Percentiles rank a stretch among this genome's conserved stretches.
Conservation (phyloP, 2,888 invertebrate species). For the Idaea aversata region DNA sequence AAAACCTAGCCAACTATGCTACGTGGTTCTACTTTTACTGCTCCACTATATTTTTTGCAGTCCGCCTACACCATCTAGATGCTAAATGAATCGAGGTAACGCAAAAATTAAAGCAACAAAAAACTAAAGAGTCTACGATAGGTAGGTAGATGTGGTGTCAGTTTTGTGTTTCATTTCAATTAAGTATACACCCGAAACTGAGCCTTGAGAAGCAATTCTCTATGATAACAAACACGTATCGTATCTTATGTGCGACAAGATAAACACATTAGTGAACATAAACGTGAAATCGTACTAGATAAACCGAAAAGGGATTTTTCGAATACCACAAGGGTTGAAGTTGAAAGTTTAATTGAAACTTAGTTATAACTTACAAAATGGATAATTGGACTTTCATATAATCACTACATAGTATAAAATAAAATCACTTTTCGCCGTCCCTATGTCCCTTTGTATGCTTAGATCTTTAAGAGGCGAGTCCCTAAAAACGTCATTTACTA, state of each 20-base stretch:
- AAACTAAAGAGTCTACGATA: constrained; percentile 15
- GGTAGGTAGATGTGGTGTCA: constrained; percentile 15
- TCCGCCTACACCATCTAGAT: not conserved
- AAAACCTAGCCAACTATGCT: not conserved
- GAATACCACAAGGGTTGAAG: no score
- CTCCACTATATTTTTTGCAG: not conserved
- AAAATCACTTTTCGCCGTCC: no score
- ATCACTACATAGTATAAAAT: no score
- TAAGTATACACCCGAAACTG: constrained; percentile 17
- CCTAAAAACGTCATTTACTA: no score
- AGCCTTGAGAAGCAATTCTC: constrained; percentile 18
- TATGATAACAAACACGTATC: not conserved
- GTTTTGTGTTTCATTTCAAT: constrained; percentile 16
- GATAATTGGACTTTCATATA: no score
- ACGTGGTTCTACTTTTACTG: not conserved
- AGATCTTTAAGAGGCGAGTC: no score
- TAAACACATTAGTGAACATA: not conserved
- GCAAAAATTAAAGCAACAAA: not conserved
- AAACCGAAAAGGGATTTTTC: not conserved
- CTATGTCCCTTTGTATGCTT: no score
- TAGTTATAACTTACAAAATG: no score
- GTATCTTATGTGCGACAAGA: not conserved
- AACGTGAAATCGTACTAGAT: not conserved
- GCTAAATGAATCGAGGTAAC: not conserved
- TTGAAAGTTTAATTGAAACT: no score